Conservation (phyloP, 2,113 vertebrate species). For the Eidolon helvum region DNA sequence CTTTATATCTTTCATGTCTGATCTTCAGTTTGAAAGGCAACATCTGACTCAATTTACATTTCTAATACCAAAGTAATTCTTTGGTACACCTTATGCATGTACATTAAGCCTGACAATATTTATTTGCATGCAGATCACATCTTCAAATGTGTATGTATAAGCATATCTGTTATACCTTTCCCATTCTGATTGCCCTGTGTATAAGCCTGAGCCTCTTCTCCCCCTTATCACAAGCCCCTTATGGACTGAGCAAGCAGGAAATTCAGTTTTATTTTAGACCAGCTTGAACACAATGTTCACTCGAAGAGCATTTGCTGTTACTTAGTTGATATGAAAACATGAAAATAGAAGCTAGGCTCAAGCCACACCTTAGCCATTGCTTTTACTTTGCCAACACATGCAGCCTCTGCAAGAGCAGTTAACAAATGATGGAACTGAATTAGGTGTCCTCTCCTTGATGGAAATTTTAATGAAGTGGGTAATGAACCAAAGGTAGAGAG, state of each 20-base stretch:
- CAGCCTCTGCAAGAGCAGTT: conserved; percentile 9
- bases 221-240: neutral
- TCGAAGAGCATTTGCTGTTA: neutral
- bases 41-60: neutral
- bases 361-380: neutral
- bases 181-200: neutral
- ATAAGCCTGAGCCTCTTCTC: neutral
- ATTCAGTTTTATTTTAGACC: neutral
- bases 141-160: neutral
- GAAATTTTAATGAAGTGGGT: conserved; percentile 59
- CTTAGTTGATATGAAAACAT: conserved; percentile 11
- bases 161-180: neutral
- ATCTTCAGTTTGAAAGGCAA: neutral
- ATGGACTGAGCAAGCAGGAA: neutral
- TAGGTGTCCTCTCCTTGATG: conserved; percentile 22
- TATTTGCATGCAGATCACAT: neutral
- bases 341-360: neutral
- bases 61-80: neutral
- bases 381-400: conserved; percentile 48
- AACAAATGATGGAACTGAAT: neutral
- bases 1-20: neutral
- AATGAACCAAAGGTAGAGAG: conserved; percentile 46
- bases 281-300: neutral
- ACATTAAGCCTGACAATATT: neutral
- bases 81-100: neutral